Conservation (phyloP, 2,113 vertebrate species). For the Anser brachyrhynchus region DNA sequence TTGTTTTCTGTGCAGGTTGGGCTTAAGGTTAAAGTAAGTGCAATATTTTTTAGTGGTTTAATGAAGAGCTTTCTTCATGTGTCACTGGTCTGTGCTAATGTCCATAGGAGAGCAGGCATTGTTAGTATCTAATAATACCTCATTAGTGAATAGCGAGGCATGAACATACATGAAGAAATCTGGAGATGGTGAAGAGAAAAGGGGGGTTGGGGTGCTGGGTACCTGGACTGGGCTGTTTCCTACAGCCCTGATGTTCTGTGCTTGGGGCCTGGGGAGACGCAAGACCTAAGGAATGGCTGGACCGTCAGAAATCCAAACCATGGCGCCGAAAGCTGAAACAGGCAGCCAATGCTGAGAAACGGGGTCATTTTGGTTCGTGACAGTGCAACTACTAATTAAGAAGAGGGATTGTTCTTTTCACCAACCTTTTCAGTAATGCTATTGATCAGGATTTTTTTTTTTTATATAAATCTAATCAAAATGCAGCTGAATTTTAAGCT, state of each 20-base stretch:
- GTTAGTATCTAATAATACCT: constrained; percentile 71
- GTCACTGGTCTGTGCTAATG: constrained; percentile 36
- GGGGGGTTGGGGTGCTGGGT: not conserved
- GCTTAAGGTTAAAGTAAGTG: constrained; percentile 72
- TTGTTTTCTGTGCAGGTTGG: constrained; percentile 55
- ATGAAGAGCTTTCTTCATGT: constrained; percentile 65
- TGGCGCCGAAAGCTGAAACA: constrained; percentile 26
- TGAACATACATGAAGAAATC: constrained; percentile 45
- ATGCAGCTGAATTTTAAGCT: not conserved
- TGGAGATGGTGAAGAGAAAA: not conserved
- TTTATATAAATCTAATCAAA: not conserved
- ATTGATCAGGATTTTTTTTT: not conserved
- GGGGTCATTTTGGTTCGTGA: not conserved
- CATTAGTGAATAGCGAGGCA: constrained; percentile 61
- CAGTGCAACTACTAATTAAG: constrained; percentile 18
- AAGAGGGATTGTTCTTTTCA: not conserved
- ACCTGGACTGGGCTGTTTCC: not conserved
- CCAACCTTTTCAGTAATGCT: not conserved
- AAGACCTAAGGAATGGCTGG: not conserved
- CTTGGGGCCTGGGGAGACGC: not conserved
- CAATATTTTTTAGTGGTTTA: constrained; percentile 73
- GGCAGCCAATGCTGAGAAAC: not conserved
- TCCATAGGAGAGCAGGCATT: constrained; percentile 60
- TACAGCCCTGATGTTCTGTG: not conserved
- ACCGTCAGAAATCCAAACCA: constrained; percentile 14